phyloP scores from a whole-genome alignment of 1,140 invertebrate genomes.

The Cydia strobilella region DNA sequence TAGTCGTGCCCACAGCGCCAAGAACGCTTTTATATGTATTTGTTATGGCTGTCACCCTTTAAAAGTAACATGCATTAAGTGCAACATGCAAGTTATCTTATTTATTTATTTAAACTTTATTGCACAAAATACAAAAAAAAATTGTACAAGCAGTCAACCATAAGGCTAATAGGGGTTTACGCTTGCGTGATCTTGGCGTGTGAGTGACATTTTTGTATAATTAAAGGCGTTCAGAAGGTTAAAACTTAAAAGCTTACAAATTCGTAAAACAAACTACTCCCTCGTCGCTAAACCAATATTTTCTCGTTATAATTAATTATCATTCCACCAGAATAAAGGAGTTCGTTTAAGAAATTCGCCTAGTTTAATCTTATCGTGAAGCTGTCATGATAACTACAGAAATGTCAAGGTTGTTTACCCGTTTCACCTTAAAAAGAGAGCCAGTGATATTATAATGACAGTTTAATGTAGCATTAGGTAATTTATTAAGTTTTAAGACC shows the following conservation, averaged over 20 bases:
- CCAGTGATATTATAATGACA: not conserved
- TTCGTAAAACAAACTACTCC: not conserved
- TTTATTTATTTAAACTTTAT: no score
- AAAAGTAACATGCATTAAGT: no score
- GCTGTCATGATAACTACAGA: slow-evolving; percentile 11
- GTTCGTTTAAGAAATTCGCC: not conserved
- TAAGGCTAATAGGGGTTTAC: no score
- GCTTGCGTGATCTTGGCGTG: no score
- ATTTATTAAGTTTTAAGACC: not conserved
- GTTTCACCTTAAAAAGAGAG: not conserved
- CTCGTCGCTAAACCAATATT: not conserved
- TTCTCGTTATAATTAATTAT: not conserved
- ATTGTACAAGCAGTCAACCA: no score
- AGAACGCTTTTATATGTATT: no score
- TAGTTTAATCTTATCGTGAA: slow-evolving; percentile 14
- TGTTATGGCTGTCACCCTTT: no score
- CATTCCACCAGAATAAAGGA: not conserved
- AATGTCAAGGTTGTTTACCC: slow-evolving; percentile 15
- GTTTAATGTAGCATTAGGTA: slow-evolving; percentile 3
- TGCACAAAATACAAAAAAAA: no score
- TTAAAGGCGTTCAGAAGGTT: not conserved
- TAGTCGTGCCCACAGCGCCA: no score
- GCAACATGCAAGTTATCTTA: no score
- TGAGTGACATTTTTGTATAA: no score
- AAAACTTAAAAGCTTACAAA: not conserved